phyloP scores from a whole-genome alignment of 2,888 invertebrate genomes.

The Sussaba pulchella region DNA sequence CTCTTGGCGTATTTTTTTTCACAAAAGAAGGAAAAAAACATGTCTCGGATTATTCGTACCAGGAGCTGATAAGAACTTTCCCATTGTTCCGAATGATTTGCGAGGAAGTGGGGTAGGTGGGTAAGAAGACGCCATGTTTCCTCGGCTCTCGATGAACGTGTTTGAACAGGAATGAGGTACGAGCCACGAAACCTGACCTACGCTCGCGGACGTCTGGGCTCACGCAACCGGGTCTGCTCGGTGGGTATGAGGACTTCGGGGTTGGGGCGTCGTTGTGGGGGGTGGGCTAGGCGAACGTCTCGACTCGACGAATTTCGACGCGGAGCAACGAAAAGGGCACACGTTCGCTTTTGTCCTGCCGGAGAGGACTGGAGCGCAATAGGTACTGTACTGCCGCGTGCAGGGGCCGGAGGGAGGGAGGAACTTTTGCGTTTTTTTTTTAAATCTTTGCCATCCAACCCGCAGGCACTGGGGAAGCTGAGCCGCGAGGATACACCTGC shows the following conservation, averaged over 20 bases:
- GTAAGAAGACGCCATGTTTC: background rate
- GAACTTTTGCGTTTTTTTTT: constrained; percentile 42
- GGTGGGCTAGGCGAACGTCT: constrained; percentile 42
- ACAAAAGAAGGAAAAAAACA: too few relatives aligned
- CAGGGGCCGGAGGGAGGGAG: background rate
- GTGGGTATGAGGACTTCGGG: constrained; percentile 12
- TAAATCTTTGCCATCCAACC: constrained; percentile 20
- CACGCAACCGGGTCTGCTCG: constrained; percentile 44
- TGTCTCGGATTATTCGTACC: too few relatives aligned
- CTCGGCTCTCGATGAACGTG: constrained; percentile 23
- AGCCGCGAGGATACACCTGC: constrained; percentile 76
- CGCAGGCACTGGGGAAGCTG: constrained; percentile 3
- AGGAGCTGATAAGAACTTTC: too few relatives aligned
- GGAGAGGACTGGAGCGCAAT: background rate
- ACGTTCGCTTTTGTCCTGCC: constrained; percentile 34
- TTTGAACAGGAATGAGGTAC: constrained; percentile 52
- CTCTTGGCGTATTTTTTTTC: background rate
- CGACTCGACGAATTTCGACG: constrained; percentile 45
- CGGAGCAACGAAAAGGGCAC: constrained; percentile 14
- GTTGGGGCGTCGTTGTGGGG: constrained; percentile 56
- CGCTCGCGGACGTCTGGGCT: constrained; percentile 65
- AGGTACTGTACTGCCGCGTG: background rate
- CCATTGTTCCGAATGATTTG: background rate
- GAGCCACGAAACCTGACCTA: constrained; percentile 68
- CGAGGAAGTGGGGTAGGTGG: background rate